These are phyloP conservation scores for Eupleurogrammus muticus DNA, from an alignment of 2,797 vertebrate genomes.

Conservation along the genomic window DNA sequence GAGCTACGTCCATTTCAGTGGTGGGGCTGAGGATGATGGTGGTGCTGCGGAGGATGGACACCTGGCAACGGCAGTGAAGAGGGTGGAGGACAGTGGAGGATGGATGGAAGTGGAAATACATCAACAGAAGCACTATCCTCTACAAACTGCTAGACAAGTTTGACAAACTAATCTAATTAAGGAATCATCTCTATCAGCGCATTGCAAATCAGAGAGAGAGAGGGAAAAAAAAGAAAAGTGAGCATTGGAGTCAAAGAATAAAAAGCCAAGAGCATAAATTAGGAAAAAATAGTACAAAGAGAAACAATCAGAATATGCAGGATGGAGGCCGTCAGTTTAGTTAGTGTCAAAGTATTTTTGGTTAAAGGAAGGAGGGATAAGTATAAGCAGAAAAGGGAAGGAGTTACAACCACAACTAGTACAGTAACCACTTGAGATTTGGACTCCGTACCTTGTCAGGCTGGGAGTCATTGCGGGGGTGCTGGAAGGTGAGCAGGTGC, in stretches of 20 bases:
- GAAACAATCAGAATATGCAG: constrained; percentile 14
- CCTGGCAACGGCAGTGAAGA: constrained; percentile 77
- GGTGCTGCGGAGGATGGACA: constrained; percentile 91
- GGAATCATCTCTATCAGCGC: constrained; percentile 40
- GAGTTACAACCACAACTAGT: constrained; percentile 61
- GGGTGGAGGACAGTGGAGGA: constrained; percentile 54
- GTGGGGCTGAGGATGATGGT: constrained; percentile 91
- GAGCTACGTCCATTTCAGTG: constrained; percentile 91
- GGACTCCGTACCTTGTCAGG: constrained; percentile 91
- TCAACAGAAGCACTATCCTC: constrained; percentile 73
- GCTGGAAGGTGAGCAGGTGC: constrained; percentile 94
- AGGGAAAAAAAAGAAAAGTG: constrained; percentile 14
- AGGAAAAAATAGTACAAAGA: constrained; percentile 5
- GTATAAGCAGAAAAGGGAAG: constrained; percentile 52
- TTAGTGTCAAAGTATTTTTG: constrained; percentile 39
- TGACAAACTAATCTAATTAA: constrained; percentile 49
- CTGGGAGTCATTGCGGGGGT: constrained; percentile 94
- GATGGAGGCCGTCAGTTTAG: constrained; percentile 15
- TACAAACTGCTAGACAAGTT: constrained; percentile 55
- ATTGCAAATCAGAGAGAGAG: constrained; percentile 42
- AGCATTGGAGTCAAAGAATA: constrained; percentile 17
- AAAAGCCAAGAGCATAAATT: constrained; percentile 17
- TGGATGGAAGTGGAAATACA: constrained; percentile 67
- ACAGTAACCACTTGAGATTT: constrained; percentile 65
- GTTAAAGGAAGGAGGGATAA: constrained; percentile 71